These are phyloP conservation scores for Leptinotarsa defecta DNA, from an alignment of 1,140 invertebrate species.

Conservation along the genomic window DNA sequence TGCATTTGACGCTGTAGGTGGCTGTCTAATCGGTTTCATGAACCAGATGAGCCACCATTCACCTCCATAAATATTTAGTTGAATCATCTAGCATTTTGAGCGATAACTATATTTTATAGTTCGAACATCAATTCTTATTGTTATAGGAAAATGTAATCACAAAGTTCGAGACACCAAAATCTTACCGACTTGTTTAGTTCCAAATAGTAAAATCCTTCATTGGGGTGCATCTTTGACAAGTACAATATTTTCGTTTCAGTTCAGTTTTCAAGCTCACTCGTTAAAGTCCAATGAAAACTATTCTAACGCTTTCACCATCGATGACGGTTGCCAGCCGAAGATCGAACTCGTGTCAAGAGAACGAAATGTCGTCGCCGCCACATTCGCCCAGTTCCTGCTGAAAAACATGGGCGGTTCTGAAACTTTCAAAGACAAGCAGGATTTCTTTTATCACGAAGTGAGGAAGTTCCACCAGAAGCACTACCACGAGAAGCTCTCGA, in stretches of 20 bases:
- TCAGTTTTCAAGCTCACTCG: conserved; percentile 66
- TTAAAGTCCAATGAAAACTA: conserved; percentile 55
- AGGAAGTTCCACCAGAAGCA: conserved; percentile 83
- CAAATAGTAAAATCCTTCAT: background rate
- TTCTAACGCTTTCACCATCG: conserved; percentile 73
- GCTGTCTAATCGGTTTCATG: too few species aligned
- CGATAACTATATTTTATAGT: too few species aligned
- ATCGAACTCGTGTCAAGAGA: conserved; percentile 82
- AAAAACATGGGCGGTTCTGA: conserved; percentile 95
- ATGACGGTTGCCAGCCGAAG: conserved; percentile 88
- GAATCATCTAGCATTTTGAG: background rate
- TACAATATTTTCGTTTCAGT: conserved; percentile 46
- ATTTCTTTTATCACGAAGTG: conserved; percentile 93
- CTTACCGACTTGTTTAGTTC: background rate
- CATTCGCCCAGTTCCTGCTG: conserved; percentile 89
- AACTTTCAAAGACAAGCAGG: conserved; percentile 94
- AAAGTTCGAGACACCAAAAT: background rate
- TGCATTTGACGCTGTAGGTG: too few species aligned
- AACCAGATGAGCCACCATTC: too few species aligned
- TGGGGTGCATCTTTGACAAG: background rate
- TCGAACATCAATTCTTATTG: too few species aligned
- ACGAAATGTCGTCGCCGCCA: conserved; percentile 88
- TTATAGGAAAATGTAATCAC: too few species aligned
- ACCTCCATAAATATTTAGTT: background rate
- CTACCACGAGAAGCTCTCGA: conserved; percentile 80